Conservation (phyloP, 2,888 invertebrate genomes). For the Anticlea derivata region DNA sequence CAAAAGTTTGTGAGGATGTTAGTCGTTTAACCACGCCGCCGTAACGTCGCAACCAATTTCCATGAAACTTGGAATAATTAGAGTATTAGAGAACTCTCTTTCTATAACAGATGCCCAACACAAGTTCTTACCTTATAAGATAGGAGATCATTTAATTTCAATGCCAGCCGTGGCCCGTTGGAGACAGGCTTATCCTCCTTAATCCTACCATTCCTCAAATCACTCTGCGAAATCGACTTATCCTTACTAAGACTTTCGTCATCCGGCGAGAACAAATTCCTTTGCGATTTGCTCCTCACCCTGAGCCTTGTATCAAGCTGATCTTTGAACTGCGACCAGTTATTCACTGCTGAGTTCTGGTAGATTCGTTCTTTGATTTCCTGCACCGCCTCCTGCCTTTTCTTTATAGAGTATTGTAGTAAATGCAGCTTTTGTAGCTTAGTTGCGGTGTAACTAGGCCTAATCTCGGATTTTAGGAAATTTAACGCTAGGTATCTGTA, state of each 20-base stretch:
- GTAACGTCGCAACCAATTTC: too few species aligned
- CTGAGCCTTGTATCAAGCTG: conserved; percentile 53
- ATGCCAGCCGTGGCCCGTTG: conserved; percentile 68
- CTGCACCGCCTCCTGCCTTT: conserved; percentile 85
- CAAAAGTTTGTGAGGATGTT: too few species aligned
- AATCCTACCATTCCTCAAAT: conserved; percentile 63
- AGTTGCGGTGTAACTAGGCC: conserved; percentile 88
- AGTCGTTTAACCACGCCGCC: too few species aligned
- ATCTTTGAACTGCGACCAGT: conserved; percentile 47
- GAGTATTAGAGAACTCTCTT: too few species aligned
- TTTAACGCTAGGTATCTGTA: conserved; percentile 75
- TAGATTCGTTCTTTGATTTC: conserved; percentile 77
- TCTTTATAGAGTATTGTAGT: conserved; percentile 88
- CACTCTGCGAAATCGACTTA: conserved; percentile 56
- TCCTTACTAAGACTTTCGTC: conserved; percentile 50
- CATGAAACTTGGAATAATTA: too few species aligned
- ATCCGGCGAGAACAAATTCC: conserved; percentile 65
- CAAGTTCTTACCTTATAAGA: conserved; percentile 76
- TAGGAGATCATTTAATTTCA: conserved; percentile 77
- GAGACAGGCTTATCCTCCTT: conserved; percentile 62
- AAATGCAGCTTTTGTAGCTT: conserved; percentile 88
- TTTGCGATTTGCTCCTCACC: conserved; percentile 61
- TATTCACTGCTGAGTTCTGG: conserved; percentile 69
- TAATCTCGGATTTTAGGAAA: conserved; percentile 85
- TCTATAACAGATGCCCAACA: too few species aligned